Base-by-base conservation (phyloP, 2,797 vertebrate genomes). In the Manis crassicaudata region DNA sequence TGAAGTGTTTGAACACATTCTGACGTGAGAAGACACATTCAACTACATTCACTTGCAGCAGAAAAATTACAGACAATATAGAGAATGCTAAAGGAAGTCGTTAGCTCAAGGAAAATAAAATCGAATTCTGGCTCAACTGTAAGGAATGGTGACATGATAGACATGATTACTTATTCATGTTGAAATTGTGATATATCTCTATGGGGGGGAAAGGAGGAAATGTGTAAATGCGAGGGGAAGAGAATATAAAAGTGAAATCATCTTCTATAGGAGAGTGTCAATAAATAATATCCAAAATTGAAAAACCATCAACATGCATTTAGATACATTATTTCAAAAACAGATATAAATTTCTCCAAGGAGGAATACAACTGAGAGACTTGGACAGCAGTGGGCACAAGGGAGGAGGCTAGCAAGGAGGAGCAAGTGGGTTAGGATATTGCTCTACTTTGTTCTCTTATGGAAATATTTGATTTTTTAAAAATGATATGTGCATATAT, bases 41-140 rank as follows among this genome's bases (percentile, higher is more conserved):
- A n/a, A n/a, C 14, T 58, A 77, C 16, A 52, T 65, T 82, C 8
- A 76, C 63, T 82, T 77, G 43, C 77, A 25, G 89, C 75, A 96
- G 63, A 82, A 94, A 87, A 83, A 54, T 52, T 0, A 70, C 32
- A 29, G 60, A 43, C 6, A 29, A 46, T 29, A 62, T 0, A 56
- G 43, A 63, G 46, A 73, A 77, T 72, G 37, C 58, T 75, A 70
- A 92, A 46, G 16, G 35, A 68, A 68, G 62, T 77, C 63, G 54
- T 75, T 60, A 88, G 95, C 35, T 85, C 37, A 46, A 87, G 32
- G 29, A 82, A 96, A 87, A 87, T 32, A 70, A 68, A 54, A 80
- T n/a, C 46, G 86, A 76, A 63, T 50, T 35, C 60, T 0, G 25
- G 56, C 40, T 80, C 32, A 54, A n/a, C 9, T 60, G 11, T 82